Evolutionary conservation across 2,888 invertebrate species (phyloP), one percentile per base, ranked within the genome.

Genomic region (Gisinianus flammeolus): DNA sequence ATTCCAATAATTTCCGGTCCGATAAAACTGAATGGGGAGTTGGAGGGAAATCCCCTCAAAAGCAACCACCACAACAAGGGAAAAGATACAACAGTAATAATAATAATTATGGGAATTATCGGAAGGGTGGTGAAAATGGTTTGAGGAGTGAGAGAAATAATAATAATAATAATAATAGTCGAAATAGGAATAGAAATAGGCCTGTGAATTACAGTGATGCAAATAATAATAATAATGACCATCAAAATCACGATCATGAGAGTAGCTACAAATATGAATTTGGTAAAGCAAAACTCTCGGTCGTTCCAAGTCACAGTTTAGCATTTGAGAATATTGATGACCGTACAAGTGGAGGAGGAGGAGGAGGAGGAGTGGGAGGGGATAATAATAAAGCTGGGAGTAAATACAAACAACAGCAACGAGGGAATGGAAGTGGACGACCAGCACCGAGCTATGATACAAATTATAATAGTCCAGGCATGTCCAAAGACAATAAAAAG

Each of bases 401-500:
- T 44, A 75, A 19, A 26, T 35, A n/a, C 52, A 12, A 35, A 28
- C 22, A 31, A 10, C 24, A 4, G 31, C n/a, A 74, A 44, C 28
- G 10, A 19, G 64, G 12, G 19, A 62, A 26, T 75, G 67, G 31
- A 1, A 54, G 69, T 26, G 71, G 66, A 12, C n/a, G 80, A 26
- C 81, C 81, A 12, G 33, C 54, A 0, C 81, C 81, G 35, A 71
- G 71, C 16, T 81, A 71, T 62, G 75, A 81, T 22, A 81, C 79
- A 2, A 68, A 79, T 22, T 81, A 81, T 72, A 81, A 81, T 26
- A 72, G 72, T 33, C 81, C 81, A 0, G 81, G 81, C 12, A 66
- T 79, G 76, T 76, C 72, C 12, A 76, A 78, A 26, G 78, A 81
- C 56, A 75, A 58, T 1, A 81, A 81, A 64, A 33, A 64, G 1